phyloP scores from a whole-genome alignment of 2,888 invertebrate genomes.

The Oscheius sp. region DNA sequence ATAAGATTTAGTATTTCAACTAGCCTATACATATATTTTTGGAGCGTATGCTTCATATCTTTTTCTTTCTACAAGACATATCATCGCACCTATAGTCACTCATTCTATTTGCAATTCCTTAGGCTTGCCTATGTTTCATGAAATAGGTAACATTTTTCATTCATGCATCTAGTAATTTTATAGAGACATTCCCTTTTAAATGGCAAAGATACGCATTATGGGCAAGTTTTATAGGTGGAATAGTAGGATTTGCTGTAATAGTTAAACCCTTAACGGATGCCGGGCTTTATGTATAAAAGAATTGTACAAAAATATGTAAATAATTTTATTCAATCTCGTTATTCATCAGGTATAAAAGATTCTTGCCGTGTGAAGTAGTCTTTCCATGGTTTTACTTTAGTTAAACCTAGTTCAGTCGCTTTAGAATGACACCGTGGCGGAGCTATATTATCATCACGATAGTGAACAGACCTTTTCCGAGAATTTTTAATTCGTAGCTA shows the following conservation, averaged over 20 bases:
- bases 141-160: conserved; percentile 48
- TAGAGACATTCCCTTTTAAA: not conserved
- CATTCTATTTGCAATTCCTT: conserved; percentile 70
- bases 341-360: not conserved
- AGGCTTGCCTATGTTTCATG: conserved; percentile 64
- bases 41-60: conserved; percentile 71
- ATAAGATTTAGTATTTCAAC: conserved; percentile 66
- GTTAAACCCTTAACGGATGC: conserved; percentile 17
- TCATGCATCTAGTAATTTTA: not conserved
- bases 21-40: conserved; percentile 71
- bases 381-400: conserved; percentile 1
- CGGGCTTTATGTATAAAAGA: not conserved
- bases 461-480: no score
- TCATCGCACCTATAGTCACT: conserved; percentile 65
- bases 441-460: not conserved
- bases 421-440: not conserved
- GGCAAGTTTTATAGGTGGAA: conserved; percentile 4
- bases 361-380: conserved; percentile 17
- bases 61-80: conserved; percentile 59
- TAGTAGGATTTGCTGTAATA: conserved; percentile 6
- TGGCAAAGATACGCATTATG: conserved; percentile 1
- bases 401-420: not conserved
- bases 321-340: not conserved
- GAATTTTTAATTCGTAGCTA: no score
- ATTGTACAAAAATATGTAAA: not conserved